Evolutionary conservation across 2,888 invertebrate genomes (phyloP).

Genomic region (Trilocha varians): DNA sequence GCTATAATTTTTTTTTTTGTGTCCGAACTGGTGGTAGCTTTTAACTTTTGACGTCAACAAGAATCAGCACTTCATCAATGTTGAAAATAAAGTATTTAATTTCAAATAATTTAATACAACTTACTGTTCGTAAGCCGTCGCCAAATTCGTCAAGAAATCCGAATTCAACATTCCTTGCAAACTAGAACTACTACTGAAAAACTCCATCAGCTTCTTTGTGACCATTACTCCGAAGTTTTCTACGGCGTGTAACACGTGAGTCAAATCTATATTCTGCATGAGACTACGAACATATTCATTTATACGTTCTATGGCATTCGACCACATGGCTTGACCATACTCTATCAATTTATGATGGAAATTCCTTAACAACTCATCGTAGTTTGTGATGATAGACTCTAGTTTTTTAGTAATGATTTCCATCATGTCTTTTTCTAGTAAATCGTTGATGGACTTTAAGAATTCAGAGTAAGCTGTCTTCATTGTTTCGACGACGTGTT

Average conservation of each 20-base stretch:
- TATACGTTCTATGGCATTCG: slow-evolving; percentile 76
- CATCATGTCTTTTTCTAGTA: slow-evolving; percentile 83
- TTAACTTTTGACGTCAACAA: neutral
- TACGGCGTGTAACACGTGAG: slow-evolving; percentile 83
- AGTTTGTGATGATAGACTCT: slow-evolving; percentile 80
- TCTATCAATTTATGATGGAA: slow-evolving; percentile 76
- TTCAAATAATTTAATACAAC: slow-evolving; percentile 13
- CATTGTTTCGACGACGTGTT: slow-evolving; percentile 82
- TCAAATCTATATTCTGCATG: slow-evolving; percentile 82
- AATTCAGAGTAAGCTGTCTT: slow-evolving; percentile 81
- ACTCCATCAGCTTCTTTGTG: slow-evolving; percentile 83
- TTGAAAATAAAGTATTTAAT: neutral
- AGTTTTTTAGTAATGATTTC: slow-evolving; percentile 79
- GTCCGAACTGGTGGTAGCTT: no score
- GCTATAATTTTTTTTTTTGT: no score
- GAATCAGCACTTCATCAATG: no score
- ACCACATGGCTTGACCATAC: slow-evolving; percentile 84
- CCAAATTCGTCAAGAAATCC: slow-evolving; percentile 85
- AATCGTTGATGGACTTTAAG: slow-evolving; percentile 77
- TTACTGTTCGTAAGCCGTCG: slow-evolving; percentile 81
- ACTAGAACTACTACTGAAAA: slow-evolving; percentile 84
- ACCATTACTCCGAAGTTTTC: slow-evolving; percentile 83
- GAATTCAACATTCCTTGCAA: slow-evolving; percentile 85
- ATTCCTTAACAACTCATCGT: slow-evolving; percentile 85
- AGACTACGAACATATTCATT: slow-evolving; percentile 82